phyloP scores from a whole-genome alignment of 92 coral and sea anemone species.

The Desmophyllum pertusum region DNA sequence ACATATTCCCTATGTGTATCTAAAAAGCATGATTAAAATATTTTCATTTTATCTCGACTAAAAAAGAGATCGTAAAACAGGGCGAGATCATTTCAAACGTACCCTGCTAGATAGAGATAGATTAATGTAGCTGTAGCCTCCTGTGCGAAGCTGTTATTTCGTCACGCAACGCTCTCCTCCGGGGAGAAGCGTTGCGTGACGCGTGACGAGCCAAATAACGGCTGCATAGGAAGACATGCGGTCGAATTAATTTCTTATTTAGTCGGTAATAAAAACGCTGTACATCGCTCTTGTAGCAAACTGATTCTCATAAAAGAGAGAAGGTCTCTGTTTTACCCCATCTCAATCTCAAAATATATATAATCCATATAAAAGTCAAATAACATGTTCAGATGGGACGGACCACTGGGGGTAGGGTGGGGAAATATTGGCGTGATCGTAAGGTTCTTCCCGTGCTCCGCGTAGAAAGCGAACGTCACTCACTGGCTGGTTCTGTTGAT shows the following conservation, averaged over 20 bases:
- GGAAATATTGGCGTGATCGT: background rate
- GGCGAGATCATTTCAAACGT: background rate
- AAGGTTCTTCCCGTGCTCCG: background rate
- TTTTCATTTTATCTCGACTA: constrained; percentile 11
- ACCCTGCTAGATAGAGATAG: background rate
- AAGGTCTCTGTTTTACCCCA: background rate
- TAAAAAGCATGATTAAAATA: constrained; percentile 28
- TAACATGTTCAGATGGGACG: constrained; percentile 5
- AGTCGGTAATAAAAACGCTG: constrained; percentile 14
- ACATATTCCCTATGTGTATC: background rate
- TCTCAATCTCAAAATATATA: constrained; percentile 26
- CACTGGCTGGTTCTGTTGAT: background rate
- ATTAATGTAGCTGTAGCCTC: background rate
- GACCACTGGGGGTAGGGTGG: background rate
- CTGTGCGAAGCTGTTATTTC: background rate
- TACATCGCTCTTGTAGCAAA: constrained; percentile 8
- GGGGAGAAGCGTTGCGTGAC: background rate
- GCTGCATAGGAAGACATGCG: too few relatives aligned
- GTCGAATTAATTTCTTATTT: background rate
- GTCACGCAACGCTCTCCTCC: background rate
- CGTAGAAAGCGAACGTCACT: background rate
- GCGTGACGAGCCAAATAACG: too few relatives aligned
- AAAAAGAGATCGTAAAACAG: background rate
- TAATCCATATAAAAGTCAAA: constrained; percentile 19
- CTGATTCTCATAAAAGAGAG: constrained; percentile 1